phyloP scores from a whole-genome alignment of 2,113 vertebrate genomes.

The Rhinolophus sinicus region DNA sequence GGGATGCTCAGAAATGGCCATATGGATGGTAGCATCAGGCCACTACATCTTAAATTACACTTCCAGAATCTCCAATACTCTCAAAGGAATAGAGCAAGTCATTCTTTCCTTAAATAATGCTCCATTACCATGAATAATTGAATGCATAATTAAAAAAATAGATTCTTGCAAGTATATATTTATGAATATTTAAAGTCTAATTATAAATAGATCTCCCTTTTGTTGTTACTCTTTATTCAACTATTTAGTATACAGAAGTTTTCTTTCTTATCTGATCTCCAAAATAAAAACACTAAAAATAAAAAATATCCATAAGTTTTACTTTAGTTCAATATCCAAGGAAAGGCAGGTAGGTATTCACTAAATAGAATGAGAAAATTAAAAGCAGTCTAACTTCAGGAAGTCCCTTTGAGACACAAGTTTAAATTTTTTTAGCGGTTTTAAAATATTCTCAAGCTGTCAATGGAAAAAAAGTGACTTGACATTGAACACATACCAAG shows the following conservation, averaged over 20 bases:
- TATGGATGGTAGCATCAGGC: neutral
- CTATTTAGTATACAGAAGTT: conserved; percentile 16
- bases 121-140: neutral
- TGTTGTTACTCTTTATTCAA: neutral
- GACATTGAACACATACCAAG: conserved; percentile 79
- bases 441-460: conserved; percentile 79
- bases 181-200: neutral
- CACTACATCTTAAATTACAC: neutral
- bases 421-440: conserved; percentile 73
- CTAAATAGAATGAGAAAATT: conserved; percentile 71
- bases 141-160: neutral
- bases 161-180: neutral
- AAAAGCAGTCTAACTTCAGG: conserved; percentile 73
- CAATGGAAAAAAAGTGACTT: conserved; percentile 76
- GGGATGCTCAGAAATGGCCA: neutral
- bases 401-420: conserved; percentile 66
- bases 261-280: neutral
- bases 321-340: conserved; percentile 33
- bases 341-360: conserved; percentile 76
- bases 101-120: conserved; percentile 18
- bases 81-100: neutral
- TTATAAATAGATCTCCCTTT: neutral
- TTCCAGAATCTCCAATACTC: neutral
- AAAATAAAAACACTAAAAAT: conserved; percentile 31
- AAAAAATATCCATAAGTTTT: conserved; percentile 28